phyloP scores from a whole-genome alignment of 2,797 vertebrate genomes.

The Crypturellus tataupa region DNA sequence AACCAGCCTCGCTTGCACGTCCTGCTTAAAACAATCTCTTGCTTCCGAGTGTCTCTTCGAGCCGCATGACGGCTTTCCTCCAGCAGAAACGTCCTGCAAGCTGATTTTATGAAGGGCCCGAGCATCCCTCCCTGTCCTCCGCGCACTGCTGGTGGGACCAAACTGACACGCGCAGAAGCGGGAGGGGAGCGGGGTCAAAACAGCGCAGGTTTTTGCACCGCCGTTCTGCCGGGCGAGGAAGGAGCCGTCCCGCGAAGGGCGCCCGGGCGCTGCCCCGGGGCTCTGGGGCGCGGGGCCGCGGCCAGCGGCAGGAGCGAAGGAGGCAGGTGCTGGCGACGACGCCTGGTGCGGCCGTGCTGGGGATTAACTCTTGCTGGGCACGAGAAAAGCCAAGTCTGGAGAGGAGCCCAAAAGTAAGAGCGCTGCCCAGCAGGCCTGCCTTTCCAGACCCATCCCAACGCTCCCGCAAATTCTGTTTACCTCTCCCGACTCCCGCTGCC shows the following conservation, averaged over 20 bases:
- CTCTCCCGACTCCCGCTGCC: neutral
- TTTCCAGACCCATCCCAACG: neutral
- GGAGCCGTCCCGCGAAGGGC: rapidly evolving
- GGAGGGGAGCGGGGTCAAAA: neutral
- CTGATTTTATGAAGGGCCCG: neutral
- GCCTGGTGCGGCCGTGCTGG: neutral
- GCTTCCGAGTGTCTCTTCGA: neutral
- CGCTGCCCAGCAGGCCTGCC: neutral
- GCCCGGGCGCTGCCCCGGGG: rapidly evolving
- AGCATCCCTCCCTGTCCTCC: neutral
- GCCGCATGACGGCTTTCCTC: rapidly evolving
- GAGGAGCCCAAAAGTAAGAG: neutral
- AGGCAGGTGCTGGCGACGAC: neutral
- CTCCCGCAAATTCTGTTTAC: neutral
- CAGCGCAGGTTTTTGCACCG: rapidly evolving
- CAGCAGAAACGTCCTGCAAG: neutral
- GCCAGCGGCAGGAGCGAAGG: neutral
- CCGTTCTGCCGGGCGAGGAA: neutral
- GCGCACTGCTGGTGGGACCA: neutral
- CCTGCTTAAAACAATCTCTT: neutral
- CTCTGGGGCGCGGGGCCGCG: neutral
- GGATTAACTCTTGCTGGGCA: rapidly evolving
- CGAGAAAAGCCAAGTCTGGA: neutral
- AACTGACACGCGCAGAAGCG: rapidly evolving
- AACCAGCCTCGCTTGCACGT: neutral